Percentiles rank a stretch among this genome's conserved stretches.
phyloP scores from a whole-genome alignment of 1,140 invertebrate genomes.

The Druon quercuslanigerum region DNA sequence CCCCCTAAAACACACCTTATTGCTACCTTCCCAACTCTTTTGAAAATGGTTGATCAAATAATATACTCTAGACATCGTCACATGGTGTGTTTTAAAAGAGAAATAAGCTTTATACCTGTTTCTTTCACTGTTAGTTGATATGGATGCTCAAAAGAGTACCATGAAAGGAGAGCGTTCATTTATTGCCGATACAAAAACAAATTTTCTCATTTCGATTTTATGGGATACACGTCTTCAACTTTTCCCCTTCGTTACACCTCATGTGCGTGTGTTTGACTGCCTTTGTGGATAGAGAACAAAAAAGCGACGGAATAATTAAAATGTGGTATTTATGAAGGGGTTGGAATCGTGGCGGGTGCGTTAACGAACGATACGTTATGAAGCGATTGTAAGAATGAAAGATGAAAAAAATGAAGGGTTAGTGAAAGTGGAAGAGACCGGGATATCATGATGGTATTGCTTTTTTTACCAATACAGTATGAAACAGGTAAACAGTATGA shows the following conservation, averaged over 20 bases:
- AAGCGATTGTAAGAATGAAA: conserved; percentile 45
- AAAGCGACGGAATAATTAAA: conserved; percentile 66
- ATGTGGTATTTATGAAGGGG: conserved; percentile 61
- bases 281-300: conserved; percentile 36
- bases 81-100: no score
- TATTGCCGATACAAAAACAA: no score
- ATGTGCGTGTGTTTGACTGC: neutral
- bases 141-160: no score
- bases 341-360: conserved; percentile 49
- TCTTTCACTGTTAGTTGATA: neutral
- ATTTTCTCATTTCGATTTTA: conserved; percentile 2
- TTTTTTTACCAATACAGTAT: no score
- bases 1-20: conserved; percentile 4
- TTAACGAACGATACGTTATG: conserved; percentile 54
- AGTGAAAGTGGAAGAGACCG: neutral
- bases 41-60: neutral
- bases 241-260: conserved; percentile 12
- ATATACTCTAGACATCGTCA: neutral
- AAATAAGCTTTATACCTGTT: conserved; percentile 17
- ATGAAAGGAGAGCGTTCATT: no score
- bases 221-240: neutral
- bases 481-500: no score
- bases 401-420: conserved; percentile 43
- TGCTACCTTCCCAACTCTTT: neutral
- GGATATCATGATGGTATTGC: no score